A percentile compares a stretch with the other conserved stretches of the same genome.
phyloP scores from a whole-genome alignment of 1,140 invertebrate genomes.

The Aphelinus certus region DNA sequence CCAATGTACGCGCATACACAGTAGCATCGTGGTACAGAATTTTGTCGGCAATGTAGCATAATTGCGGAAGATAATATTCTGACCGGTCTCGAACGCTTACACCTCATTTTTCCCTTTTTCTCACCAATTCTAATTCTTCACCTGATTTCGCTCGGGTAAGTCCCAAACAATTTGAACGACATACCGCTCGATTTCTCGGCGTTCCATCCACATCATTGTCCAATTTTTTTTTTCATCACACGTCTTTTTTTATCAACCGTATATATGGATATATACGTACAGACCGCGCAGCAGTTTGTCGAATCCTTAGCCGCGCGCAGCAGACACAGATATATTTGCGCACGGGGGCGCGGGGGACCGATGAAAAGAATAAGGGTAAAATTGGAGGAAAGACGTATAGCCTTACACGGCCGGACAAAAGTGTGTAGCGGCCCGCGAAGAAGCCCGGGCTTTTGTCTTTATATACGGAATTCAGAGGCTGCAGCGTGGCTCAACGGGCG shows the following conservation, averaged over 20 bases:
- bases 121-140: too few relatives aligned
- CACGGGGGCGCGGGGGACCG: not conserved
- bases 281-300: not conserved
- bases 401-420: not conserved
- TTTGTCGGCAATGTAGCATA: too few relatives aligned
- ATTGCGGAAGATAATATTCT: too few relatives aligned
- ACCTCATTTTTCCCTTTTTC: too few relatives aligned
- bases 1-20: too few relatives aligned
- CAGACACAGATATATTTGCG: not conserved
- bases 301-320: not conserved
- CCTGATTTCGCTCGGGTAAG: too few relatives aligned
- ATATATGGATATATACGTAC: not conserved
- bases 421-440: not conserved
- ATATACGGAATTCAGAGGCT: slow-evolving; percentile 26
- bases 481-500: too few relatives aligned
- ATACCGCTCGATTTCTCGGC: too few relatives aligned
- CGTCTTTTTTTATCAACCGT: not conserved
- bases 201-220: too few relatives aligned
- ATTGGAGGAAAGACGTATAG: not conserved
- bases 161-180: too few relatives aligned
- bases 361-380: not conserved
- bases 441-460: slow-evolving; percentile 30
- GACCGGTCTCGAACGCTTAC: too few relatives aligned
- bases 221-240: not conserved
- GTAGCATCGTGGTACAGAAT: too few relatives aligned